A percentile compares a stretch with the other conserved stretches of the same genome.
Conservation (phyloP, 1,140 invertebrate species). For the Melanaphis sacchari region DNA sequence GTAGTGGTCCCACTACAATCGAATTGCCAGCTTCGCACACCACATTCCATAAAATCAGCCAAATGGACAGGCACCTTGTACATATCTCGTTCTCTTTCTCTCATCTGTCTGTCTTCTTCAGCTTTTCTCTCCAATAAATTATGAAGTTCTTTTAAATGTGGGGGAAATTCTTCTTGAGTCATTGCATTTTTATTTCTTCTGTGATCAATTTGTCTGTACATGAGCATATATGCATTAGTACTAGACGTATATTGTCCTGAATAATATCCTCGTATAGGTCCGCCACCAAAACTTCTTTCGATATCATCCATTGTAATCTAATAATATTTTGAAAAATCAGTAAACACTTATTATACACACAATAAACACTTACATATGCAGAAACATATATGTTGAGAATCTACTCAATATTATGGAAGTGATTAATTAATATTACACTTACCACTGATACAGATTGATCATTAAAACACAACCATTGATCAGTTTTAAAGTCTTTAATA, state of each 20-base stretch:
- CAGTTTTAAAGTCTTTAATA: constrained; percentile 83
- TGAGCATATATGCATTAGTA: constrained; percentile 93
- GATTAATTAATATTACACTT: constrained; percentile 59
- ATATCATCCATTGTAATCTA: constrained; percentile 85
- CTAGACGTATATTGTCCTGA: constrained; percentile 79
- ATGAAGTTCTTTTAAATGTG: constrained; percentile 75
- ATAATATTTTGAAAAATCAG: constrained; percentile 58
- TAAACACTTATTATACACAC: no score
- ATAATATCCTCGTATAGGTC: constrained; percentile 74
- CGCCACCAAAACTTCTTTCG: constrained; percentile 83
- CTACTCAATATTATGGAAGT: background rate
- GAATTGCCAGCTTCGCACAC: constrained; percentile 67
- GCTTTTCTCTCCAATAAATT: constrained; percentile 73
- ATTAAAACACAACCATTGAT: constrained; percentile 85
- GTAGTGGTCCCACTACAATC: constrained; percentile 69
- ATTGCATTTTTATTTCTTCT: constrained; percentile 75
- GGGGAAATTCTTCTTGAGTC: constrained; percentile 75
- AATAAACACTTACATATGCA: no score
- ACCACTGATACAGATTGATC: constrained; percentile 77
- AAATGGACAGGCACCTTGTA: constrained; percentile 72
- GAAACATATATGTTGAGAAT: background rate
- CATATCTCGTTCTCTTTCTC: constrained; percentile 70
- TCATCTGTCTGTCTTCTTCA: constrained; percentile 70
- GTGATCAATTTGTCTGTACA: constrained; percentile 85
- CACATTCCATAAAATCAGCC: constrained; percentile 69